Evolutionary conservation across 2,797 vertebrate genomes (phyloP), one percentile per base, ranked within the genome.

Genomic region (Rhynchonycteris naso): DNA sequence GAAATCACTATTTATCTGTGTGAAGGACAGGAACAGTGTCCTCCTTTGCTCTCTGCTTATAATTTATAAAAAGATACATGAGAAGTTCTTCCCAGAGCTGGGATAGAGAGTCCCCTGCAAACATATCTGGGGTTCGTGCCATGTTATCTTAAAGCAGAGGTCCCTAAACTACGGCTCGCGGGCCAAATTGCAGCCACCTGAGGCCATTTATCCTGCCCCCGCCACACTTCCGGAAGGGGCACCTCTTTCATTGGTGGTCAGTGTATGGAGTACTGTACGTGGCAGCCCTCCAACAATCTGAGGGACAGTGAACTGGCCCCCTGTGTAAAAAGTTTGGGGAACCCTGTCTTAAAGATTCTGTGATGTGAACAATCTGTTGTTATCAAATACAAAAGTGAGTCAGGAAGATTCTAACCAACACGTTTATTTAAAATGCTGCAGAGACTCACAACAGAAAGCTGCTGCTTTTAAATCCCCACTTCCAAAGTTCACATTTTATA

Each of bases 401-500:
- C 24, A 59, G 81, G 38, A 82, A 95, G 74, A 47, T 56, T 63
- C 28, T 30, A 38, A 66, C 26, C 52, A 54, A 15, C 50, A 93
- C 1, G 7, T 79, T 84, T 71, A 61, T 47, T 92, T 82, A 90
- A 91, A 88, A 54, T 88, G 83, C 50, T 91, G 22, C 58, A 72
- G 58, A 95, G 54, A 66, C 50, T 82, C 65, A 66, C 2, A 69
- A 35, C 22, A 80, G 90, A 91, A 95, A 90, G 35, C 4, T 15
- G 47, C 63, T 65, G 33, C 50, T 79, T 52, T 78, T 7, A 14
- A 24, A n/a, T 74, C 38, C 13, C 18, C 6, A 19, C n/a, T 81
- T 84, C 50, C 74, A 89, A 87, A 95, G 35, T 94, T 74, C 52
- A 33, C 15, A 38, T 78, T 94, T 90, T 54, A 43, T 52, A 14